Percentiles rank a stretch among this genome's conserved stretches.
phyloP scores from a whole-genome alignment of 2,113 vertebrate genomes.

The Calidris pygmaea region DNA sequence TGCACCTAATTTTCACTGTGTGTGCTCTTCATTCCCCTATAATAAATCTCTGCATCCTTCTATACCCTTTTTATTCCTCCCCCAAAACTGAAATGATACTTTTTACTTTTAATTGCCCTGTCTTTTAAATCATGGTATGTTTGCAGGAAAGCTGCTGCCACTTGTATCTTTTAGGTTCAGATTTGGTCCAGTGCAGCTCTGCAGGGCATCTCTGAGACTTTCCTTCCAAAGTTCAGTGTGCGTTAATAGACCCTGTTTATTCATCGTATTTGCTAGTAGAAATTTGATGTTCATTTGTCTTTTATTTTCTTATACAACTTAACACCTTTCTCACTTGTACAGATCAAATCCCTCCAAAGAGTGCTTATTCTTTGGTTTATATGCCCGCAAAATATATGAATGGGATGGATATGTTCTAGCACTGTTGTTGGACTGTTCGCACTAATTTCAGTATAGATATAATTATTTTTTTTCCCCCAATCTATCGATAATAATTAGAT shows the following conservation, averaged over 20 bases:
- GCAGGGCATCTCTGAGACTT: not conserved
- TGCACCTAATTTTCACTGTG: not conserved
- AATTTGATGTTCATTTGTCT: not conserved
- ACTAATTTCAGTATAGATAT: not conserved
- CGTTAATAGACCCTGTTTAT: not conserved
- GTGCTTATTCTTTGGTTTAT: not conserved
- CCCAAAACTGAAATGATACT: not conserved
- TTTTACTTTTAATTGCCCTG: not conserved
- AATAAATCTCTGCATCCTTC: not conserved
- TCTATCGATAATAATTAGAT: not conserved
- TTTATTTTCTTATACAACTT: not conserved
- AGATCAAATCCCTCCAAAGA: not conserved
- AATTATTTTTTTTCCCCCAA: fast-evolving
- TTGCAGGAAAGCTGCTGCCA: not conserved
- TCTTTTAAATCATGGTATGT: not conserved
- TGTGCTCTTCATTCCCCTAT: not conserved
- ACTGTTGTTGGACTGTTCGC: not conserved
- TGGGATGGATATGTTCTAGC: not conserved
- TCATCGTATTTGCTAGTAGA: not conserved
- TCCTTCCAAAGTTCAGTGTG: not conserved
- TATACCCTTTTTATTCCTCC: not conserved
- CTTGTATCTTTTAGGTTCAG: not conserved
- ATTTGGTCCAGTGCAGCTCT: not conserved
- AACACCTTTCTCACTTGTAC: not conserved
- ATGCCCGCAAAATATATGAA: not conserved